These are phyloP conservation scores for Monochamus saltuarius DNA, from an alignment of 1,140 invertebrate genomes.

Conservation along the genomic window DNA sequence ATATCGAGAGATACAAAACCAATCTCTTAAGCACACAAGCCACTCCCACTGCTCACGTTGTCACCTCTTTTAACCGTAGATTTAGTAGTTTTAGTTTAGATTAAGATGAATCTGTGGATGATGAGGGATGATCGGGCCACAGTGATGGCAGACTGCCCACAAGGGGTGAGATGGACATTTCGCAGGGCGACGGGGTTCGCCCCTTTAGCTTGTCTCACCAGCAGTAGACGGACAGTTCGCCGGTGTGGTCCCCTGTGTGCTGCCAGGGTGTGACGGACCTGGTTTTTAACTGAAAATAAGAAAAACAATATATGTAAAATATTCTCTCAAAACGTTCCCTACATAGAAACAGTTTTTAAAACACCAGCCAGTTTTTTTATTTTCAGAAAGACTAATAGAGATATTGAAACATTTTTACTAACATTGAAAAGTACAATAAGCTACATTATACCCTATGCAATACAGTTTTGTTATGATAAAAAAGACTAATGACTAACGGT, in stretches of 20 bases:
- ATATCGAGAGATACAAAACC: neutral
- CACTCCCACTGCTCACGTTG: neutral
- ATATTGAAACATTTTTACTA: no score
- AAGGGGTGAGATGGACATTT: slow-evolving; percentile 22
- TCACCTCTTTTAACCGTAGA: slow-evolving; percentile 25
- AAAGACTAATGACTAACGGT: no score
- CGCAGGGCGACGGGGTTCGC: slow-evolving; percentile 42
- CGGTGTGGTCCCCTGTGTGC: slow-evolving; percentile 65
- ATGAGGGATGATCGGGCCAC: slow-evolving; percentile 27
- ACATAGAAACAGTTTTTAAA: no score
- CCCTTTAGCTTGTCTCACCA: slow-evolving; percentile 61
- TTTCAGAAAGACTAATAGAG: no score
- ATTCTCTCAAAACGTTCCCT: no score
- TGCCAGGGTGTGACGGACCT: slow-evolving; percentile 67
- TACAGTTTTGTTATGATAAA: no score
- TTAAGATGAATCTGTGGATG: slow-evolving; percentile 1
- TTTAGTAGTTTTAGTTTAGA: slow-evolving; percentile 9
- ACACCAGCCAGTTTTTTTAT: no score
- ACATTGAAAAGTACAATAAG: no score
- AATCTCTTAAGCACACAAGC: neutral
- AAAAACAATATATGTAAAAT: no score
- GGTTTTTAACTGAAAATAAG: slow-evolving; percentile 66
- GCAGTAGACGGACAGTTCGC: slow-evolving; percentile 71
- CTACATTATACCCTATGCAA: no score
- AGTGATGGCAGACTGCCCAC: slow-evolving; percentile 37